Evolutionary conservation across 2,888 invertebrate species (phyloP).

Genomic region (Pteria penguin): DNA sequence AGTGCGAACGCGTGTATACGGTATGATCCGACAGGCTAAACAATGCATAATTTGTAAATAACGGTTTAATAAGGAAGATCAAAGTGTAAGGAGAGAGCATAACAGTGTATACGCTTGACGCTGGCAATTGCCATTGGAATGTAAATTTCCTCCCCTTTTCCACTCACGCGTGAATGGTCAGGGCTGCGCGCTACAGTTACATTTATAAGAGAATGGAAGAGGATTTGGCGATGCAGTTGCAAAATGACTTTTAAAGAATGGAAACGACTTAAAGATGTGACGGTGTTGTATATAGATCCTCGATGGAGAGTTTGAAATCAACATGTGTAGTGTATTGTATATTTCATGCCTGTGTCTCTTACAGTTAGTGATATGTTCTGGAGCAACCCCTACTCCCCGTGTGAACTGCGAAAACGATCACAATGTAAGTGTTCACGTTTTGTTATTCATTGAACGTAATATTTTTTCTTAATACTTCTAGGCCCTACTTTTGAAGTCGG

Average conservation of each 20-base stretch:
- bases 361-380: too few relatives aligned
- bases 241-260: background rate
- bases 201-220: background rate
- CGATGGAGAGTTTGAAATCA: background rate
- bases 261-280: background rate
- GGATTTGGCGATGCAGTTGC: background rate
- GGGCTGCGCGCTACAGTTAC: too few relatives aligned
- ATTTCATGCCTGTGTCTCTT: background rate
- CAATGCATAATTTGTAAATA: background rate
- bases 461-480: too few relatives aligned
- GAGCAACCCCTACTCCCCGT: background rate
- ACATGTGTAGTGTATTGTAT: background rate
- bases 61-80: background rate
- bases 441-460: too few relatives aligned
- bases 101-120: background rate
- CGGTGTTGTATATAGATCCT: background rate
- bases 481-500: too few relatives aligned
- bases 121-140: background rate
- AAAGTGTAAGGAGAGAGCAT: background rate
- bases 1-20: constrained; percentile 10
- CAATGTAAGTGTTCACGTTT: too few relatives aligned
- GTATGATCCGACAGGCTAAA: background rate
- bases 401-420: background rate
- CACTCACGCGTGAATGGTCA: background rate
- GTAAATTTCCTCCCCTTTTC: background rate